phyloP scores from a whole-genome alignment of 2,888 invertebrate genomes.

The Eupithecia centaureata region DNA sequence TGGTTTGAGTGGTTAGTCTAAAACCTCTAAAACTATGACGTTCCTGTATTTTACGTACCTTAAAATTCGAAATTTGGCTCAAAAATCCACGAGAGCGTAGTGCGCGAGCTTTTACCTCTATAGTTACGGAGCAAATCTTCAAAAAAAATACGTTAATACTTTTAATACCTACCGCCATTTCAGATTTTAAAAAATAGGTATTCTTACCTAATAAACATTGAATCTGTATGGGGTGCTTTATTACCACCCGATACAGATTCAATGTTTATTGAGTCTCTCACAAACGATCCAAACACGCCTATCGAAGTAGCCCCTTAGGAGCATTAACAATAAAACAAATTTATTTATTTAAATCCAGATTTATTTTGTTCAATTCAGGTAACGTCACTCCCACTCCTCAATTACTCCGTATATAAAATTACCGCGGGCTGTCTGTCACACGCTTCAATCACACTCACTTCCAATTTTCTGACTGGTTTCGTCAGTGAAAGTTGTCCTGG shows the following conservation, averaged over 20 bases:
- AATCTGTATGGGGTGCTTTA: no score
- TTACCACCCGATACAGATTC: background rate
- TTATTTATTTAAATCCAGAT: background rate
- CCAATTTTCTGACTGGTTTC: slow-evolving; percentile 53
- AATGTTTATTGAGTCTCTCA: background rate
- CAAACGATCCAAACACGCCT: background rate
- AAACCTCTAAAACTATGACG: no score
- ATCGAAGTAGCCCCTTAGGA: background rate
- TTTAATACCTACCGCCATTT: no score
- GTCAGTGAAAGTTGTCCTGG: slow-evolving; percentile 45
- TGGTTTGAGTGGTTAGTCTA: no score
- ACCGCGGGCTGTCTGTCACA: slow-evolving; percentile 26
- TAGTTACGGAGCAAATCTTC: no score
- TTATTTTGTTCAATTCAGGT: background rate
- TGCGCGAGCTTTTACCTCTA: no score
- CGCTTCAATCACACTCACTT: slow-evolving; percentile 38
- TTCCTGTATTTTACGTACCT: no score
- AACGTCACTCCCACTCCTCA: background rate
- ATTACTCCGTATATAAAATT: slow-evolving; percentile 16
- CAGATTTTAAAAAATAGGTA: no score
- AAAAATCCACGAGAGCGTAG: no score
- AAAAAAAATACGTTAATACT: no score
- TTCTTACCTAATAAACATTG: no score
- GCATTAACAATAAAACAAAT: background rate
- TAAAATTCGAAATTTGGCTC: no score